Base-by-base conservation (phyloP, 2,888 invertebrate species). In the Bugula neritina region DNA sequence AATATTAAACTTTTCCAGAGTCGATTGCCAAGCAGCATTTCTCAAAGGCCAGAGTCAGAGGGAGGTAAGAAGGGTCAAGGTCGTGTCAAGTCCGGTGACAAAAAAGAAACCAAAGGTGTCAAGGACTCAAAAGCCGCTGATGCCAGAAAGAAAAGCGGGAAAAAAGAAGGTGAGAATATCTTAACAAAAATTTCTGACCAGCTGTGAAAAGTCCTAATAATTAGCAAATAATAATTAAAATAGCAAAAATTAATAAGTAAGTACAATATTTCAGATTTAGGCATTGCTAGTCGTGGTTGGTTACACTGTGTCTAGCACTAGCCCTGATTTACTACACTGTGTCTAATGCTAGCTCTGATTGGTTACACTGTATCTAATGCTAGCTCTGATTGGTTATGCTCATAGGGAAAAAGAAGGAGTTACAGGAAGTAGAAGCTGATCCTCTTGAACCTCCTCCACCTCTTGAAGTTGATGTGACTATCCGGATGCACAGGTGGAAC, bases 401-500 rank as follows among this genome's bases (percentile, higher is more conserved):
- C n/a, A n/a, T n/a, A n/a, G 63, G 63, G 17, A 63, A 63, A 34
- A 43, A 43, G 43, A 63, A 63, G 34, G 27, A 63, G n/a, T 27
- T 25, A 10, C 31, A 21, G 34, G 70, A 70, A 25, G 70, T 43
- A 17, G 70, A 70, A 25, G 52, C 52, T 10, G 70, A 54, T 29
- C 70, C 70, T 25, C 5, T 23, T 43, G 52, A 43, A 27, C 79
- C 76, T 21, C 80, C 80, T 35, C 79, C 78, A 10, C 75, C 79
- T 1, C 76, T 81, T 71, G 80, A 81, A 71, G 71, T 77, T 69
- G 74, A 78, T 55, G 75, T 82, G n/a, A 72, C 71, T 13, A 77
- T 82, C 29, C 75, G 76, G 54, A 76, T 82, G 10, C 80, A 80
- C 69, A 82, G 81, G 75, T 82, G 82, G 82, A 77, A 76, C 57